Evolutionary conservation across 2,797 vertebrate genomes (phyloP), one percentile per base, ranked within the genome.

Genomic region (Megalops cyprinoides): DNA sequence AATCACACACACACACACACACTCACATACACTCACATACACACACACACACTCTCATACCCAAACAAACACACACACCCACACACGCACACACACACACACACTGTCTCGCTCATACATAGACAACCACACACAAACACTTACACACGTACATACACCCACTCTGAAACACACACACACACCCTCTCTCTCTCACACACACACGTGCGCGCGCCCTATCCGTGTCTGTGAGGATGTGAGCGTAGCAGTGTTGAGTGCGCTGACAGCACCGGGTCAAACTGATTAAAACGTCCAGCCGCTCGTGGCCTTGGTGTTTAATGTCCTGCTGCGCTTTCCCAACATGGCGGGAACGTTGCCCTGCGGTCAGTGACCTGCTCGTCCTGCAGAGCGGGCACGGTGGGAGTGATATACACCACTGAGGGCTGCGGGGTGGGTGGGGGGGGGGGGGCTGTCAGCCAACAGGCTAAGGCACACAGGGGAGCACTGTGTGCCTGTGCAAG

Each of bases 321-420:
- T 78, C 75, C 53, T 55, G n/a, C 6, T n/a, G 78, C 83, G 73
- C 62, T 84, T 75, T 84, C 79, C 81, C 55, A 77, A 81, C 78
- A 83, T 78, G 81, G 79, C 78, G 81, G 82, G 67, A 81, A 77
- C 53, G 67, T 58, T 74, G 76, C 79, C 78, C 79, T 79, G 74
- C 81, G 79, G 81, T 85, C 85, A 83, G 74, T 79, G 82, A 86
- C 83, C 86, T 79, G 79, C 83, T 80, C 87, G 82, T 87, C 81
- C 62, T 62, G 7, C 71, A 73, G 37, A 51, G 34, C 14, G 60
- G 31, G 55, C 23, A 8, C 14, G 28, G 25, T 15, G 67, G 15
- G 51, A 3, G 10, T 77, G 25, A 80, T 77, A 28, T 60, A 77
- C 44, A 18, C 37, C 76, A 58, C 23, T 34, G 23, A n/a, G n/a